Evolutionary conservation across 1,140 invertebrate genomes (phyloP).

Genomic region (Medauroidea extradentata): DNA sequence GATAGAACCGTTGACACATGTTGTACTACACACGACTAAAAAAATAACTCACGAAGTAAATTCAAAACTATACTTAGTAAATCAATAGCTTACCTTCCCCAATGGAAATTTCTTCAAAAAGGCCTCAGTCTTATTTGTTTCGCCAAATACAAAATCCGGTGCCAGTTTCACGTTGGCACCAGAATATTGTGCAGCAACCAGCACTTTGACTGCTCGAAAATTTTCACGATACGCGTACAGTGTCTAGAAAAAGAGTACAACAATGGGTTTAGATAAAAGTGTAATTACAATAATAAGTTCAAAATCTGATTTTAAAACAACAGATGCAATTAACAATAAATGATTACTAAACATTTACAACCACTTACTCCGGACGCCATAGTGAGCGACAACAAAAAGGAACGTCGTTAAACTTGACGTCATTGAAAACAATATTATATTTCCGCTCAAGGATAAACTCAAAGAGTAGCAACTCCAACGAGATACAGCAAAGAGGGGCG

Average conservation of each 20-base stretch:
- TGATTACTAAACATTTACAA: slow-evolving; percentile 18
- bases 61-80: too few relatives aligned
- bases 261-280: slow-evolving; percentile 8
- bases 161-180: slow-evolving; percentile 81
- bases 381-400: slow-evolving; percentile 22
- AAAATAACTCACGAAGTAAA: too few relatives aligned
- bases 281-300: neutral
- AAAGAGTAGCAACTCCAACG: too few relatives aligned
- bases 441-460: too few relatives aligned
- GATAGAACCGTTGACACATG: too few relatives aligned
- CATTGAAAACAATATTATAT: too few relatives aligned
- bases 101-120: slow-evolving; percentile 92
- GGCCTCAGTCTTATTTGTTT: slow-evolving; percentile 81
- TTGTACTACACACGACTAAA: too few relatives aligned
- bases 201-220: slow-evolving; percentile 88
- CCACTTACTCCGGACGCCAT: slow-evolving; percentile 56
- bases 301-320: neutral
- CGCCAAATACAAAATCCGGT: slow-evolving; percentile 84
- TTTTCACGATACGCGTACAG: slow-evolving; percentile 95
- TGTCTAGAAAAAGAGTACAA: slow-evolving; percentile 67
- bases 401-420: neutral
- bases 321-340: neutral
- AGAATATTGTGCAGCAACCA: slow-evolving; percentile 93
- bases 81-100: slow-evolving; percentile 92
- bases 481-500: too few relatives aligned